Evolutionary conservation across 2,888 invertebrate genomes (phyloP).

Genomic region (Caenorhabditis virilis): DNA sequence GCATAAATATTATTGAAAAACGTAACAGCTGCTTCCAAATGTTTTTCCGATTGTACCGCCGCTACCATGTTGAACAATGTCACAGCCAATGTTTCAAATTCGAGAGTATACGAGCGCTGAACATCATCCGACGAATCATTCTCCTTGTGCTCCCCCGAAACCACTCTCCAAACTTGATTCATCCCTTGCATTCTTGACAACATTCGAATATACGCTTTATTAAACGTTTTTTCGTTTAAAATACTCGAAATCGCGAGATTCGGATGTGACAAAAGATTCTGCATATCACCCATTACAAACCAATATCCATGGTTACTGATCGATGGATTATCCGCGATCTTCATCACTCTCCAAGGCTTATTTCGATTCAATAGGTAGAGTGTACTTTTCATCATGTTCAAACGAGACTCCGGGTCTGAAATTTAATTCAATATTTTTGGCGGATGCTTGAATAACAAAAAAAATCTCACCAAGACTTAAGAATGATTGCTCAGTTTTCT

Average conservation of each 20-base stretch:
- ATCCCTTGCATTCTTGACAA: constrained; percentile 46
- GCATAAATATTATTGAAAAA: constrained; percentile 21
- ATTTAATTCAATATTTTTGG: too few species aligned
- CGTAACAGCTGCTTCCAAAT: constrained; percentile 9
- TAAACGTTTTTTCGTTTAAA: constrained; percentile 17
- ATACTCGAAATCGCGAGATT: constrained; percentile 17
- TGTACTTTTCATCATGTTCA: too few species aligned
- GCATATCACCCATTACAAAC: constrained; percentile 63
- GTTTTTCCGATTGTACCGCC: constrained; percentile 23
- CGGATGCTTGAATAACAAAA: too few species aligned
- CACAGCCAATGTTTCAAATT: constrained; percentile 53
- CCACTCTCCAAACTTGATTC: constrained; percentile 45
- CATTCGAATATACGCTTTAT: constrained; percentile 28
- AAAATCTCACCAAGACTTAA: constrained; percentile 25
- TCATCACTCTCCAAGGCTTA: constrained; percentile 22
- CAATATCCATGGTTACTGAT: constrained; percentile 48
- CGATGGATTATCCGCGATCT: constrained; percentile 18
- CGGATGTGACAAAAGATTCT: constrained; percentile 58
- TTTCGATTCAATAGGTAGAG: too few species aligned
- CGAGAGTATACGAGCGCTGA: constrained; percentile 53
- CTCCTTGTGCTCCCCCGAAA: constrained; percentile 48
- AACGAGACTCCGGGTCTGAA: too few species aligned
- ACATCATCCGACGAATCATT: constrained; percentile 37
- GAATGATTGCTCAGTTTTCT: constrained; percentile 5
- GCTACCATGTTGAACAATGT: constrained; percentile 50